Evolutionary conservation across 92 coral and sea anemone species (phyloP).

Genomic region (Paragorgia papillata): DNA sequence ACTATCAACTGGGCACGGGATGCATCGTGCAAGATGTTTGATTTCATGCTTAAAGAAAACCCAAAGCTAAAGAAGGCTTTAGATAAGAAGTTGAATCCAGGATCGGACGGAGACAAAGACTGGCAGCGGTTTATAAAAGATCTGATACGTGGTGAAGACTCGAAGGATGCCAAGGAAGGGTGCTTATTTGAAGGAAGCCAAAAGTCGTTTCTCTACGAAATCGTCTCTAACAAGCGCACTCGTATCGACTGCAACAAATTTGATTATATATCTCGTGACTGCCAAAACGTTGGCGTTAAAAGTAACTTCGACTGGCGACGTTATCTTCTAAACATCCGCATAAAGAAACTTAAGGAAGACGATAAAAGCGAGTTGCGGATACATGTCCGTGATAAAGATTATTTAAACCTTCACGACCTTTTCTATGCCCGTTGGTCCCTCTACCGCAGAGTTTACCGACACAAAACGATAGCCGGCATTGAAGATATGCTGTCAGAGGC

Average conservation of each 20-base stretch:
- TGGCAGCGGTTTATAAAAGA: conserved; percentile 91
- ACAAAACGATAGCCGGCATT: conserved; percentile 83
- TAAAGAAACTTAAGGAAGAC: conserved; percentile 57
- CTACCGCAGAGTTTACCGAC: conserved; percentile 83
- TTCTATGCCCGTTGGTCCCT: conserved; percentile 82
- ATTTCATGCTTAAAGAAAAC: conserved; percentile 64
- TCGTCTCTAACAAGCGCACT: conserved; percentile 90
- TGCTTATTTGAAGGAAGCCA: conserved; percentile 13
- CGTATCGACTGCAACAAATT: conserved; percentile 95
- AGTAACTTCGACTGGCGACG: conserved; percentile 86
- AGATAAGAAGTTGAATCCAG: too few relatives aligned
- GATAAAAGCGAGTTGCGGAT: conserved; percentile 77
- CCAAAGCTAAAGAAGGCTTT: conserved; percentile 66
- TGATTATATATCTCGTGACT: conserved; percentile 94
- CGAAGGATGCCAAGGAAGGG: conserved; percentile 27
- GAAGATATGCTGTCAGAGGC: conserved; percentile 80
- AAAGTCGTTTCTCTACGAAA: conserved; percentile 55
- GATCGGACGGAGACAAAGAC: too few relatives aligned
- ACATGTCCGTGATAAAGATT: conserved; percentile 92
- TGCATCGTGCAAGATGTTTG: conserved; percentile 82
- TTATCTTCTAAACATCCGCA: conserved; percentile 81
- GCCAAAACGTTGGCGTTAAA: conserved; percentile 78
- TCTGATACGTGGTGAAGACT: conserved; percentile 57
- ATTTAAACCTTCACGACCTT: conserved; percentile 81
- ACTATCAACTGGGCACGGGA: conserved; percentile 35